These are phyloP conservation scores for Empis stercorea DNA, from an alignment of 2,888 invertebrate genomes.

Conservation along the genomic window DNA sequence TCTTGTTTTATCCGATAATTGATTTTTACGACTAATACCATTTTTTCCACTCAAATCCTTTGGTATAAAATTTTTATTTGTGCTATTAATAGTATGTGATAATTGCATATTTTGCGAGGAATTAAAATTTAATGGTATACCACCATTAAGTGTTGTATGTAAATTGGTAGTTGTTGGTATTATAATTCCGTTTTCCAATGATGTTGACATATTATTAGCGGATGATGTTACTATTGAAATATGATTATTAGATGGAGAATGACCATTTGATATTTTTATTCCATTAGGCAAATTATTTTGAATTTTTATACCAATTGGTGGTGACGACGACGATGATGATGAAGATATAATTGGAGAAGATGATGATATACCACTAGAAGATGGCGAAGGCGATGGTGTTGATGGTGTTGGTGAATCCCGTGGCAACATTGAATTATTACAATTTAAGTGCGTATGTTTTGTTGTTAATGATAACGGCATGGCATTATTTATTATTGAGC, in stretches of 20 bases:
- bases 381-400: conserved; percentile 34
- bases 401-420: conserved; percentile 33
- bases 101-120: background rate
- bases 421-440: conserved; percentile 23
- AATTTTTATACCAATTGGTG: conserved; percentile 2
- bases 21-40: conserved; percentile 9
- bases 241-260: no score
- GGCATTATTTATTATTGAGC: conserved; percentile 8
- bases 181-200: conserved; percentile 5
- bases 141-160: conserved; percentile 16
- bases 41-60: conserved; percentile 12
- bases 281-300: no score
- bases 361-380: conserved; percentile 32
- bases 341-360: conserved; percentile 30
- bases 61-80: background rate
- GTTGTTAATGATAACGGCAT: conserved; percentile 24
- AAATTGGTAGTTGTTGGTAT: conserved; percentile 9
- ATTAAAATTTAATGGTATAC: conserved; percentile 9
- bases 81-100: background rate
- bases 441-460: conserved; percentile 9
- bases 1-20: no score
- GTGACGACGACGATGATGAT: conserved; percentile 11
- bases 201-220: conserved; percentile 13
- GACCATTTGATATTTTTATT: no score
- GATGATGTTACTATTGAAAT: background rate